These are phyloP conservation scores for Cheirogaleus medius DNA, from an alignment of 2,113 vertebrate genomes.

Conservation along the genomic window DNA sequence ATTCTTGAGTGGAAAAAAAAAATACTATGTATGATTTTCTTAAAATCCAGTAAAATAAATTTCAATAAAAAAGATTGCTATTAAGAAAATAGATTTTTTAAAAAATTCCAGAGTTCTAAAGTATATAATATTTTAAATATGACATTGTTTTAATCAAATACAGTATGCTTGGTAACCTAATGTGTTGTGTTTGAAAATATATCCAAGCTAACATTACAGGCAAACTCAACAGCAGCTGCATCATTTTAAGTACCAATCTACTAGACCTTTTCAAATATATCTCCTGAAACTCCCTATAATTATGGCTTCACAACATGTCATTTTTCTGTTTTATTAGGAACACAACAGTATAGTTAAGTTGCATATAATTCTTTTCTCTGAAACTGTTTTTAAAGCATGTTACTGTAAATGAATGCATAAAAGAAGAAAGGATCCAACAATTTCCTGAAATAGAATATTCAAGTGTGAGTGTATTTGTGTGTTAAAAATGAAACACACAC, in stretches of 20 bases:
- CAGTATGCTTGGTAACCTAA: constrained; percentile 21
- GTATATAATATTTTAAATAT: constrained; percentile 31
- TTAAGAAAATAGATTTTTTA: neutral
- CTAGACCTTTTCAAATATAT: constrained; percentile 61
- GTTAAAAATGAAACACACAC: neutral
- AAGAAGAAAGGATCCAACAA: constrained; percentile 11
- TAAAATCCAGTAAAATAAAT: neutral
- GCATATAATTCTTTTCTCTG: neutral
- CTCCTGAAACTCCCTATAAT: constrained; percentile 73
- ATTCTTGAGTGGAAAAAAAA: neutral
- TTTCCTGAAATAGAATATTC: constrained; percentile 46
- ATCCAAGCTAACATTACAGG: constrained; percentile 71
- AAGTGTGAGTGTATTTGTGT: neutral
- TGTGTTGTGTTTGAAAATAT: constrained; percentile 27
- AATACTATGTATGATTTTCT: neutral
- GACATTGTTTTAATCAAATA: constrained; percentile 36
- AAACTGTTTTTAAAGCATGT: constrained; percentile 47
- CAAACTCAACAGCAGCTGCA: constrained; percentile 51
- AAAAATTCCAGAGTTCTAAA: neutral
- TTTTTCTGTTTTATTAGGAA: constrained; percentile 78
- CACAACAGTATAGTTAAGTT: constrained; percentile 66
- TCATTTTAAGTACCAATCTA: constrained; percentile 67
- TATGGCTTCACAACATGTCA: constrained; percentile 62
- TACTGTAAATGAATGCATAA: constrained; percentile 55
- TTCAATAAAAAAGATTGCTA: neutral